Conservation (phyloP, 2,888 invertebrate species). For the Ariolimax columbianus region DNA sequence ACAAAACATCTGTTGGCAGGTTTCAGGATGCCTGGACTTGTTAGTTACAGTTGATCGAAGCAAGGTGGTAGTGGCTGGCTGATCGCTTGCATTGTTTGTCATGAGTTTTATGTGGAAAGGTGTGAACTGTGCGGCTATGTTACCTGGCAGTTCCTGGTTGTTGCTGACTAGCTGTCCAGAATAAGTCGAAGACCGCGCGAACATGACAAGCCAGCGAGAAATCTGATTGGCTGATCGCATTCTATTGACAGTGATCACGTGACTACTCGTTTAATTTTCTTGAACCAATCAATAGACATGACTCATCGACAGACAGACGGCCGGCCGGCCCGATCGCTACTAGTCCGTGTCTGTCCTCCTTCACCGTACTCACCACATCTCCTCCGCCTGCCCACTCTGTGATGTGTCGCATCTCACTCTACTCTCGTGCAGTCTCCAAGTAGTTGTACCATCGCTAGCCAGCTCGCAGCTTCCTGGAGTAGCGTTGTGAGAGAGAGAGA, state of each 20-base stretch:
- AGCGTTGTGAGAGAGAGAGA: too few relatives aligned
- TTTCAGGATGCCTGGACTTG: too few relatives aligned
- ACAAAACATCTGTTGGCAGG: too few relatives aligned
- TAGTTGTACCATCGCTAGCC: neutral
- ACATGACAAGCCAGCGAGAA: neutral
- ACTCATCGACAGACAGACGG: constrained; percentile 20
- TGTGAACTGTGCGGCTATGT: neutral
- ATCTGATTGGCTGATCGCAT: constrained; percentile 24
- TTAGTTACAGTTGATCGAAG: too few relatives aligned
- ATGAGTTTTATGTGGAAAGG: neutral
- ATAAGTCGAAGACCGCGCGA: neutral
- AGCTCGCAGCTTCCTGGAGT: neutral
- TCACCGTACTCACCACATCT: neutral
- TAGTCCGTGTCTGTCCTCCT: neutral
- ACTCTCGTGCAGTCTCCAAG: constrained; percentile 3
- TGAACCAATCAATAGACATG: constrained; percentile 46
- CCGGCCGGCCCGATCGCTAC: neutral
- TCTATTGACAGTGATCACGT: constrained; percentile 34
- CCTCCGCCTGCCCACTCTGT: neutral
- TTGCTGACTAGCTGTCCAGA: neutral
- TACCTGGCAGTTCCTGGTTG: neutral
- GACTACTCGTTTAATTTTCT: constrained; percentile 29
- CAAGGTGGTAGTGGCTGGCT: too few relatives aligned
- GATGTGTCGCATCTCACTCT: neutral
- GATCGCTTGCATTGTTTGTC: too few relatives aligned